Conservation (phyloP, 2,113 vertebrate genomes). For the Petaurus breviceps region DNA sequence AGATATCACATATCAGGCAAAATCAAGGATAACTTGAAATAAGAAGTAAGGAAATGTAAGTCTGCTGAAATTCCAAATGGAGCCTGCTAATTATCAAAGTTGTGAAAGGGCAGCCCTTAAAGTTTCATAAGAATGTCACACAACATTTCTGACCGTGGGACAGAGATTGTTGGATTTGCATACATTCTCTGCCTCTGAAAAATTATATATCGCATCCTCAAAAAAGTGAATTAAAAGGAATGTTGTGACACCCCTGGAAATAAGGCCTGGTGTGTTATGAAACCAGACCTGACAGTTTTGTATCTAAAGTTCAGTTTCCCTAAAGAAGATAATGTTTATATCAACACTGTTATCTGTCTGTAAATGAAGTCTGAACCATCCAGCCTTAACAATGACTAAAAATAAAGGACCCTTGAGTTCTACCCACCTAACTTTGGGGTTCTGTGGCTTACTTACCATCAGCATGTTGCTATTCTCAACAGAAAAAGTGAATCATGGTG, state of each 20-base stretch:
- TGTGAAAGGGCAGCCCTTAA: not conserved
- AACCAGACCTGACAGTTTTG: not conserved
- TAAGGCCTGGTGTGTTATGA: not conserved
- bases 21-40: not conserved
- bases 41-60: not conserved
- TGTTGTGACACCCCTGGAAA: constrained; percentile 14
- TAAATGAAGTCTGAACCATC: not conserved
- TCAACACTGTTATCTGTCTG: not conserved
- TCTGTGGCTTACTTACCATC: not conserved
- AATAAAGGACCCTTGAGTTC: not conserved
- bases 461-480: not conserved
- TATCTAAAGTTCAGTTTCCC: not conserved
- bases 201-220: not conserved
- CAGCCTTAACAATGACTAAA: not conserved
- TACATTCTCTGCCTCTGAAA: constrained; percentile 11
- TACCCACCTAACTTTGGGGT: not conserved
- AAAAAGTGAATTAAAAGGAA: constrained; percentile 12
- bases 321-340: not conserved
- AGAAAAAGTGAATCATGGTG: constrained; percentile 34
- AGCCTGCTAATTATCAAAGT: not conserved
- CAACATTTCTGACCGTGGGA: not conserved
- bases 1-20: not conserved
- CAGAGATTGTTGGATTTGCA: constrained; percentile 19
- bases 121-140: not conserved
- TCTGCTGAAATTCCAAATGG: not conserved